Evolutionary conservation across 1,140 invertebrate genomes (phyloP).

Genomic region (Zaprionus lachaisei): DNA sequence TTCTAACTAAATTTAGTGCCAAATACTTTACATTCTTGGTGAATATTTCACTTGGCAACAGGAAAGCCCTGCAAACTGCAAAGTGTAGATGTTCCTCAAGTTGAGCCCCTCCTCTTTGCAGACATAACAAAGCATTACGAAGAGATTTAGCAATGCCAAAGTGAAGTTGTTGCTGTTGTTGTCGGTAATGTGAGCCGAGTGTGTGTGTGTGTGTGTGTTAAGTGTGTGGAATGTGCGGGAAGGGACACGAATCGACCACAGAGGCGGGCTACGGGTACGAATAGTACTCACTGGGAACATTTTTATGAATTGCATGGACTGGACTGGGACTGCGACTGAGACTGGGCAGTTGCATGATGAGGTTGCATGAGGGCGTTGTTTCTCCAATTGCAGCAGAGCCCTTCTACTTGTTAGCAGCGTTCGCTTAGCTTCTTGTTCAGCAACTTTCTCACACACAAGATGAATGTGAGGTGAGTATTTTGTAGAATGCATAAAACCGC

Average conservation of each 20-base stretch:
- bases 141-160: conserved; percentile 28
- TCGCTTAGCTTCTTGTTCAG: conserved; percentile 14
- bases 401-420: conserved; percentile 9
- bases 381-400: conserved; percentile 28
- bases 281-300: too few species aligned
- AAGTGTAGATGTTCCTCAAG: not conserved
- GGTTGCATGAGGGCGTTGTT: conserved; percentile 45
- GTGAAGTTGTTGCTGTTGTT: conserved; percentile 20
- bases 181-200: conserved; percentile 39
- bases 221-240: conserved; percentile 65
- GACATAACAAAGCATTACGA: conserved; percentile 15
- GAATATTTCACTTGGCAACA: conserved; percentile 15
- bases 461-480: conserved; percentile 11
- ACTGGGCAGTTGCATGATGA: conserved; percentile 18
- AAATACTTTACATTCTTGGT: not conserved
- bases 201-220: conserved; percentile 35
- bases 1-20: not conserved
- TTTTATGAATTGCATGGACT: not conserved
- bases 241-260: conserved; percentile 24
- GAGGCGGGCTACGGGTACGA: not conserved
- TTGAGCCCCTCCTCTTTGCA: conserved; percentile 4
- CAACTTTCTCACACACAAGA: conserved; percentile 37
- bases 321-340: not conserved
- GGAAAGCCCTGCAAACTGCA: not conserved
- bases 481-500: conserved; percentile 52